phyloP scores from a whole-genome alignment of 2,113 vertebrate species.

The Corythornis cristatus region DNA sequence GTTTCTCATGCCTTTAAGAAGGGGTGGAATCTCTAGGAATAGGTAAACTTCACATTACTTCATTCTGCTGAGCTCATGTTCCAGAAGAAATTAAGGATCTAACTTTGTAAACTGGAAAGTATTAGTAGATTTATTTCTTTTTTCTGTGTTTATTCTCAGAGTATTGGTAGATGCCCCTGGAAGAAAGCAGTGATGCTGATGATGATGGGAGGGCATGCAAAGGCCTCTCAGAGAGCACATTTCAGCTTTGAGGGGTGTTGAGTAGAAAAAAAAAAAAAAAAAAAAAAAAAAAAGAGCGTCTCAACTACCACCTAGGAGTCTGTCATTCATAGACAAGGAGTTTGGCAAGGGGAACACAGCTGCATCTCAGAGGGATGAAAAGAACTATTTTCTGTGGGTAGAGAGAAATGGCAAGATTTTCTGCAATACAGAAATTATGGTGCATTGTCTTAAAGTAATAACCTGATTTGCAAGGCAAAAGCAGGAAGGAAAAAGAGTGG shows the following conservation, averaged over 20 bases:
- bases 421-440: neutral
- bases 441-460: neutral
- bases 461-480: neutral
- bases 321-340: neutral
- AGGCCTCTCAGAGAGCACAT: neutral
- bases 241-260: neutral
- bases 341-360: neutral
- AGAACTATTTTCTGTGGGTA: neutral
- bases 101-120: neutral
- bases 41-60: neutral
- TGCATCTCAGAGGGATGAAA: neutral
- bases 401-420: neutral
- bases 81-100: neutral
- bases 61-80: neutral
- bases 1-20: neutral
- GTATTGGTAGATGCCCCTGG: neutral
- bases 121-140: neutral
- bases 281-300: neutral
- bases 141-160: neutral
- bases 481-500: neutral
- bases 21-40: neutral
- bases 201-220: neutral
- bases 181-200: neutral
- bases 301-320: neutral
- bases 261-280: neutral